Evolutionary conservation across 2,113 vertebrate species (phyloP).

Genomic region (Picathartes gymnocephalus): DNA sequence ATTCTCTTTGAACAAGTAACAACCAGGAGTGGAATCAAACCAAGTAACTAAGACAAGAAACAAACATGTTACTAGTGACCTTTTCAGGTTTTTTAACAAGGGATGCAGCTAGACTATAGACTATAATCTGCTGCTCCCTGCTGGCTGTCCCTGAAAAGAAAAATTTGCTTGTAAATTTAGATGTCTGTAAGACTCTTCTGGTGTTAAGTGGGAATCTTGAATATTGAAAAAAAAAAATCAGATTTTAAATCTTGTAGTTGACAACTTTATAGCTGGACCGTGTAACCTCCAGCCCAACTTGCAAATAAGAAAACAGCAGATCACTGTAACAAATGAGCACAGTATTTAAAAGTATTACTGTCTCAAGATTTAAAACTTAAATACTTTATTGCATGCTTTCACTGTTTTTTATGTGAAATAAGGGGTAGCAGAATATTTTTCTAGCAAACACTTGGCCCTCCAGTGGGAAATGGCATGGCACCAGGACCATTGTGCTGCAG

Average conservation of each 20-base stretch:
- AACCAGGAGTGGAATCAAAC: background rate
- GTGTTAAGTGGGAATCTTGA: background rate
- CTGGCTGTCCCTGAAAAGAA: conserved; percentile 15
- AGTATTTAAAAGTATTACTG: background rate
- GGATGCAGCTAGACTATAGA: background rate
- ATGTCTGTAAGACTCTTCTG: background rate
- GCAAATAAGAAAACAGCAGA: background rate
- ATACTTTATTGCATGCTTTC: background rate
- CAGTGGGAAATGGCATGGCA: background rate
- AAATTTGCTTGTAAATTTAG: background rate
- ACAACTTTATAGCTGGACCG: background rate
- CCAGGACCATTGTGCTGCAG: background rate
- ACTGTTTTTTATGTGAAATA: background rate
- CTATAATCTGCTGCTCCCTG: conserved; percentile 35
- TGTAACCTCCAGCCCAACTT: background rate
- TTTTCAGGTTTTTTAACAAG: background rate
- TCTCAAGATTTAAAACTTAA: background rate
- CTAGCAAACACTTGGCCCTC: background rate
- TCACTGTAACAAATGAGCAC: background rate
- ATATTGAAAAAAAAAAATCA: background rate
- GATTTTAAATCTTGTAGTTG: background rate
- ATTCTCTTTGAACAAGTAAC: background rate
- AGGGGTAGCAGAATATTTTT: background rate
- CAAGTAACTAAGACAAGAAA: background rate
- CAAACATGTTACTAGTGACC: background rate